Conservation (phyloP, 2,888 invertebrate species). For the Lasioglossum malachurum region DNA sequence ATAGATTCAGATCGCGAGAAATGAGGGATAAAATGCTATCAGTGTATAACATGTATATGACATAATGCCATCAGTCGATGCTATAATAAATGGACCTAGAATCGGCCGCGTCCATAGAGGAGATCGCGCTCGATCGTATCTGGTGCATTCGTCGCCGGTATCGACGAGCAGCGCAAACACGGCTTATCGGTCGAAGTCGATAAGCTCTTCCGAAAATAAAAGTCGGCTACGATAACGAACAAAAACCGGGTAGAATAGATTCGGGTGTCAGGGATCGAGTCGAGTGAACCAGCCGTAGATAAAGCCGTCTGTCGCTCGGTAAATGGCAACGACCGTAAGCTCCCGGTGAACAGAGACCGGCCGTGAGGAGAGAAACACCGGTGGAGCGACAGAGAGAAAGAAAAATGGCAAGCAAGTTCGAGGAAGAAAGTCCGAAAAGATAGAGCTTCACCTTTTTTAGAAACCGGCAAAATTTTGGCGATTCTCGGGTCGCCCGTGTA, state of each 20-base stretch:
- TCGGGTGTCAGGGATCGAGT: conserved; percentile 20
- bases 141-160: conserved; percentile 5
- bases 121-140: neutral
- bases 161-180: conserved; percentile 8
- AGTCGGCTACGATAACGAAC: conserved; percentile 29
- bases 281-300: conserved; percentile 26
- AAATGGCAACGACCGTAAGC: conserved; percentile 28
- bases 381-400: neutral
- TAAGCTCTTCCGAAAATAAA: conserved; percentile 33
- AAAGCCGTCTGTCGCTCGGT: neutral
- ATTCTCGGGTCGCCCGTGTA: conserved; percentile 81
- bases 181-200: conserved; percentile 41
- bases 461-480: conserved; percentile 83
- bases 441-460: conserved; percentile 80
- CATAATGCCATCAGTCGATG: neutral
- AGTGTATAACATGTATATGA: too few relatives aligned
- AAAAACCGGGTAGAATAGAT: conserved; percentile 18
- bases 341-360: neutral
- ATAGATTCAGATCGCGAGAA: too few relatives aligned
- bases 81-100: neutral
- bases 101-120: neutral
- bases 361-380: neutral
- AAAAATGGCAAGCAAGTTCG: neutral
- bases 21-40: too few relatives aligned
- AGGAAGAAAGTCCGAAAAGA: neutral